A percentile compares a stretch with the other conserved stretches of the same genome.
Evolutionary conservation across 2,797 vertebrate genomes (phyloP).

Genomic region (Helostoma temminkii): DNA sequence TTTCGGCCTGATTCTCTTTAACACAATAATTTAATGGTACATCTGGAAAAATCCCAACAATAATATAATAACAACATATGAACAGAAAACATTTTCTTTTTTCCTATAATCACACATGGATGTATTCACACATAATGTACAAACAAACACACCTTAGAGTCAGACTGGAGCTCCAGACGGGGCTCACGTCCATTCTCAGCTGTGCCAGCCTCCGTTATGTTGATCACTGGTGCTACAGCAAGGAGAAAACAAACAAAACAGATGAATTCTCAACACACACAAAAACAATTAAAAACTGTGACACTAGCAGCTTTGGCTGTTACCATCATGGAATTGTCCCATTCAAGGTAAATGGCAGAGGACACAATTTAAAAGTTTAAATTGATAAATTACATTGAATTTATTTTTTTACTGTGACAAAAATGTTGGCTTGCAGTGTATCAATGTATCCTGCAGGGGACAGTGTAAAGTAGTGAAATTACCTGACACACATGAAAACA

Average conservation of each 20-base stretch:
- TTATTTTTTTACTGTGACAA: background rate
- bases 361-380: too few relatives aligned
- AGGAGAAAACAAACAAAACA: slow-evolving; percentile 8
- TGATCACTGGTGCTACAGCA: slow-evolving; percentile 72
- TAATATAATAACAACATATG: background rate
- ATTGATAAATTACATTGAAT: background rate
- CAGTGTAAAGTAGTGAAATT: slow-evolving; percentile 2
- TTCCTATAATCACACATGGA: background rate
- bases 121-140: background rate
- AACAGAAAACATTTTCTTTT: background rate
- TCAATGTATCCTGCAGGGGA: slow-evolving; percentile 59
- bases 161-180: slow-evolving; percentile 75
- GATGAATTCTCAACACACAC: background rate
- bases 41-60: background rate
- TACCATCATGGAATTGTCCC: too few relatives aligned
- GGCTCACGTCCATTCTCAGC: slow-evolving; percentile 73
- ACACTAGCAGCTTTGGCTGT: background rate
- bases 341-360: too few relatives aligned
- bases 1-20: background rate
- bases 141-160: slow-evolving; percentile 76
- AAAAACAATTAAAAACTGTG: background rate
- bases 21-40: background rate
- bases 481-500: background rate
- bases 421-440: slow-evolving; percentile 24
- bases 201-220: slow-evolving; percentile 70